Conservation (phyloP, 2,888 invertebrate genomes). For the Fragum fragum region DNA sequence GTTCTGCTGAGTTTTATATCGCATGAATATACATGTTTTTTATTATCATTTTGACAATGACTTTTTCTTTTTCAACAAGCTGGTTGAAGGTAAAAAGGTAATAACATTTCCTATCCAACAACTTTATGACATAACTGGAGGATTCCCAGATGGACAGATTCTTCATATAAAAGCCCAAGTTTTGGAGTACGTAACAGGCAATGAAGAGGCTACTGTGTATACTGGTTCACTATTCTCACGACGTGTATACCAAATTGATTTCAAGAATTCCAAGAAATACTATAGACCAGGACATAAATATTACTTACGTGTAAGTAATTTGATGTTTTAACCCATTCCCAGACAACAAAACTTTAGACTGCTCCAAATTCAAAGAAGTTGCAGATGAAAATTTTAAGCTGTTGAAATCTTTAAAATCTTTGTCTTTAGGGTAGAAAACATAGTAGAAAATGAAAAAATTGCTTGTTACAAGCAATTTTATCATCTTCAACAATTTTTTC, state of each 20-base stretch:
- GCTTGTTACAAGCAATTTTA: too few relatives aligned
- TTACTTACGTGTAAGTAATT: slow-evolving; percentile 64
- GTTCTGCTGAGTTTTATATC: too few relatives aligned
- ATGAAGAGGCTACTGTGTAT: slow-evolving; percentile 66
- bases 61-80: slow-evolving; percentile 1
- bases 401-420: too few relatives aligned
- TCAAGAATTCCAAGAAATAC: slow-evolving; percentile 68
- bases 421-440: too few relatives aligned
- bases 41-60: too few relatives aligned
- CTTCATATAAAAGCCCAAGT: slow-evolving; percentile 72
- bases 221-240: slow-evolving; percentile 69
- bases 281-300: slow-evolving; percentile 76
- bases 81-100: background rate
- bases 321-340: too few relatives aligned
- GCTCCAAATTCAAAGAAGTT: too few relatives aligned
- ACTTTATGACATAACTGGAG: slow-evolving; percentile 28
- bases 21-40: too few relatives aligned
- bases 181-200: slow-evolving; percentile 73
- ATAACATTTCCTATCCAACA: background rate
- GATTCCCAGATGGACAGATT: slow-evolving; percentile 75
- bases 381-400: too few relatives aligned
- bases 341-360: too few relatives aligned
- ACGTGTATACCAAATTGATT: slow-evolving; percentile 68
- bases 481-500: too few relatives aligned
- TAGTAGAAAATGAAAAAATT: too few relatives aligned